A percentile compares a stretch with the other conserved stretches of the same genome.
These are phyloP conservation scores for Chouioia cunea DNA, from an alignment of 2,888 invertebrate species.

Conservation along the genomic window DNA sequence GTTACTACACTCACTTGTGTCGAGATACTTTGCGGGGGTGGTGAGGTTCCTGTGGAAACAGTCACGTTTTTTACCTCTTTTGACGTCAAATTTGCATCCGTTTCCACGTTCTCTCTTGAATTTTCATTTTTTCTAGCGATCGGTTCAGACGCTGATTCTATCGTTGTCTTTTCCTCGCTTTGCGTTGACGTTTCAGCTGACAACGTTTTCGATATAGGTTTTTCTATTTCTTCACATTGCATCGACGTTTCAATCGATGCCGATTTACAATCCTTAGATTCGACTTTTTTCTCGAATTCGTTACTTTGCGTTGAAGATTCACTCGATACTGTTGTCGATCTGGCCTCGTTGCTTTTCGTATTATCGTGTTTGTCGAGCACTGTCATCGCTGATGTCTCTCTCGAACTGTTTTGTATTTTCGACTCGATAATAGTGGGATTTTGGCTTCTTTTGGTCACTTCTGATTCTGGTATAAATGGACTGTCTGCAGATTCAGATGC, in stretches of 20 bases:
- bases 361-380: background rate
- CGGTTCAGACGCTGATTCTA: background rate
- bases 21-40: constrained; percentile 88
- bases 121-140: too few relatives aligned
- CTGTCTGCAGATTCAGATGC: background rate
- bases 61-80: constrained; percentile 52
- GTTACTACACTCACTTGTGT: constrained; percentile 77
- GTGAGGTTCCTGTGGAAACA: constrained; percentile 83
- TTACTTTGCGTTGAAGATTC: background rate
- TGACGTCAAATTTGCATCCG: background rate
- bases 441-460: background rate
- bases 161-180: background rate
- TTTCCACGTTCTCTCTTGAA: background rate
- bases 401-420: constrained; percentile 23
- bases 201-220: background rate
- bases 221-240: background rate
- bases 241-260: too few relatives aligned
- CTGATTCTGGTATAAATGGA: background rate
- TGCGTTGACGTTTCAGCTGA: constrained; percentile 26
- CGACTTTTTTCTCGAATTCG: background rate
- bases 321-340: background rate
- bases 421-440: background rate
- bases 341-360: background rate
- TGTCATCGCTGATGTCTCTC: constrained; percentile 24
- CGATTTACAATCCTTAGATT: too few relatives aligned